A percentile compares a stretch with the other conserved stretches of the same genome.
phyloP scores from a whole-genome alignment of 2,113 vertebrate species.

The Osmerus eperlanus region DNA sequence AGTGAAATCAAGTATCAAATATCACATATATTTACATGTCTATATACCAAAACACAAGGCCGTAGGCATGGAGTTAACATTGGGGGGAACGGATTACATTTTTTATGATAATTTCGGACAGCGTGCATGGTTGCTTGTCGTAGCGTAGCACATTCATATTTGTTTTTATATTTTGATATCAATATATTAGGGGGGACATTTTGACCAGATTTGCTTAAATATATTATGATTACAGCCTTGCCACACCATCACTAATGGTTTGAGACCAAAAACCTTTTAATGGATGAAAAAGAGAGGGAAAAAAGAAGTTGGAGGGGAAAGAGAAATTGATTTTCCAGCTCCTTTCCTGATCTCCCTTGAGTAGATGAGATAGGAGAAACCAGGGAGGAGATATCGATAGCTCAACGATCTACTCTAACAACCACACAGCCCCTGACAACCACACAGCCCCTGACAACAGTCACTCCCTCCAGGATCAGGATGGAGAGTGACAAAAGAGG shows the following conservation, averaged over 20 bases:
- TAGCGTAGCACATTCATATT: too few species aligned
- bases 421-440: neutral
- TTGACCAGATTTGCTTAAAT: neutral
- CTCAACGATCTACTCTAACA: neutral
- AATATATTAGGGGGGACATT: too few species aligned
- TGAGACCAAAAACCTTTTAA: too few species aligned
- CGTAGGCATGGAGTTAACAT: too few species aligned
- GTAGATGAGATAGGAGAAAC: neutral
- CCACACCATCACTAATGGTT: neutral
- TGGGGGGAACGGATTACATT: too few species aligned
- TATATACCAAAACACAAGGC: too few species aligned
- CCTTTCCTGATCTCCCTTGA: neutral
- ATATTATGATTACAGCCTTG: neutral
- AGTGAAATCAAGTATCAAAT: too few species aligned
- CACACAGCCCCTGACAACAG: neutral
- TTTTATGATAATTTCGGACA: too few species aligned
- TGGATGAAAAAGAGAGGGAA: neutral
- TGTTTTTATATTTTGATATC: too few species aligned
- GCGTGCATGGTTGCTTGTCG: too few species aligned
- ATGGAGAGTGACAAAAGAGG: neutral
- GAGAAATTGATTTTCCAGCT: neutral
- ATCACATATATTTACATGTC: too few species aligned
- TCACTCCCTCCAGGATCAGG: neutral
- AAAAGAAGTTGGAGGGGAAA: neutral
- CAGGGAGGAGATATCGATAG: neutral